Evolutionary conservation across 2,797 vertebrate genomes (phyloP), one percentile per base, ranked within the genome.

Genomic region (Kryptolebias ocellatus): DNA sequence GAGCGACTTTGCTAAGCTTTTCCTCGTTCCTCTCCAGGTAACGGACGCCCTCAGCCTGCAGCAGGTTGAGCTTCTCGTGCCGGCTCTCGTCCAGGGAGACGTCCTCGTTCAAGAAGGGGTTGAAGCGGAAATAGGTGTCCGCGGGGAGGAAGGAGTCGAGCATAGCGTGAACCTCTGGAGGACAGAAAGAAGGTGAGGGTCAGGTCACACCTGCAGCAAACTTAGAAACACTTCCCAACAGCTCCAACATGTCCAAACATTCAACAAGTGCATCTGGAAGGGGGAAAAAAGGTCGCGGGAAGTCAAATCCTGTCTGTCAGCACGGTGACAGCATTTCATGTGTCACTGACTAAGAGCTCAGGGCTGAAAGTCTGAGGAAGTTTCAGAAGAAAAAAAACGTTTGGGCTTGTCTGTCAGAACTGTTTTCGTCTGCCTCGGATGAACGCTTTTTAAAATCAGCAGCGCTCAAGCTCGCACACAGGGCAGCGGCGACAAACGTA

Each of bases 41-140:
- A 5, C 83, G 93, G 60, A 90, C 44, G n/a, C 95, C 95, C 83
- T 98, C 96, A 0, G 91, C 89, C 87, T 94, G 95, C 83, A 99
- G 92, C 77, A 94, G 89, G 84, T 80, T 93, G 42, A 99, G 94
- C 62, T 96, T 98, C 90, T 99, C 97, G 2, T 93, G 94, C 11
- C 96, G 95, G 85, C 89, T 97, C 83, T 99, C 98, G 70, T 99
- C 96, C 80, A 99, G 92, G 74, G 95, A 67, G 83, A 98, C 91
- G 24, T 99, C 97, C 81, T 99, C 96, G 62, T 90, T 96, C 93
- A 98, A 92, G 55, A 95, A 92, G n/a, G 98, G 98, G 90, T 99
- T 99, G 91, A 99, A 98, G 88, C 98, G 95, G 91, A 97, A 99
- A 50, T 99, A 99, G 0, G 95, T 95, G 83, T 97, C 83, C 4